A percentile compares a stretch with the other conserved stretches of the same genome.
Conservation (phyloP, 2,797 vertebrate species). For the Poeciliopsis turneri region DNA sequence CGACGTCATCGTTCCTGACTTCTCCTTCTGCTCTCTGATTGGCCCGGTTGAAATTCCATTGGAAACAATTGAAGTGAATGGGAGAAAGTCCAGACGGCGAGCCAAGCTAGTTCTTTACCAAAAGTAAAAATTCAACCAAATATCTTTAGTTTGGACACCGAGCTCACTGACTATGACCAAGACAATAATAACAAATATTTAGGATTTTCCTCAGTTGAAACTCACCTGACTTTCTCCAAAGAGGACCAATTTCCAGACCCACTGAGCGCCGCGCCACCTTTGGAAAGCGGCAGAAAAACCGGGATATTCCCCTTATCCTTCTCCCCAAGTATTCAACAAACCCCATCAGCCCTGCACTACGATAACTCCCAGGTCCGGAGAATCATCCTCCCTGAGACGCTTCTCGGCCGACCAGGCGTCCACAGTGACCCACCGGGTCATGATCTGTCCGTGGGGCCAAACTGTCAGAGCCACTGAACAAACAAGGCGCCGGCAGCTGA, state of each 20-base stretch:
- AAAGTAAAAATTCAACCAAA: not conserved
- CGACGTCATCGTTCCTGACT: too few relatives aligned
- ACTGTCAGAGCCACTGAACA: constrained; percentile 55
- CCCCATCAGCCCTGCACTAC: constrained; percentile 65
- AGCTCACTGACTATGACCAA: not conserved
- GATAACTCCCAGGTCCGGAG: constrained; percentile 1
- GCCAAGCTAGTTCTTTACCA: not conserved
- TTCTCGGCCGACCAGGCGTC: constrained; percentile 18
- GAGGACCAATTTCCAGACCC: constrained; percentile 70
- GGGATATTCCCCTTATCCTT: constrained; percentile 70
- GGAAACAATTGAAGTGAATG: too few relatives aligned
- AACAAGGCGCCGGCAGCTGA: constrained; percentile 53
- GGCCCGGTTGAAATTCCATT: too few relatives aligned
- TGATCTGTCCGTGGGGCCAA: constrained; percentile 45
- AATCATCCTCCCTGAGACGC: constrained; percentile 30
- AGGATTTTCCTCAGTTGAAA: not conserved
- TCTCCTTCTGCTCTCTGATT: too few relatives aligned
- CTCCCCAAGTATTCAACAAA: constrained; percentile 65
- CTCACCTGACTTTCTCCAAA: constrained; percentile 79
- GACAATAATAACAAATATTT: not conserved
- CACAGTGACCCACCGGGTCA: constrained; percentile 33
- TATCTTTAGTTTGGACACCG: not conserved
- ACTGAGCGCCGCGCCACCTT: constrained; percentile 70
- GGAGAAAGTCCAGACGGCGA: too few relatives aligned
- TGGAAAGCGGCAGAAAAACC: constrained; percentile 72